Percentiles rank a stretch among this genome's conserved stretches.
Conservation (phyloP, 2,888 invertebrate genomes). For the Zaprionus lineosus region DNA sequence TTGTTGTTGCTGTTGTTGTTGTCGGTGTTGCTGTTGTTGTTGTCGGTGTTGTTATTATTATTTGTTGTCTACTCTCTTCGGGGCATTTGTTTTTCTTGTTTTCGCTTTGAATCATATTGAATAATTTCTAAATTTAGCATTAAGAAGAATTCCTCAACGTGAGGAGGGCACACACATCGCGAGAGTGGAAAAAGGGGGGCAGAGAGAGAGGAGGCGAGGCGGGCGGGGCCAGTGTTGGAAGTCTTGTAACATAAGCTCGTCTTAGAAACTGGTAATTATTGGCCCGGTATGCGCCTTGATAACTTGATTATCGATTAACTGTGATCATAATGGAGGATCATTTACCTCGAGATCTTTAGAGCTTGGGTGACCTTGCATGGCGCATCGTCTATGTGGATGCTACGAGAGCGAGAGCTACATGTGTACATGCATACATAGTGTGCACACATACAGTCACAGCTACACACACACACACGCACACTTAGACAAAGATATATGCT, state of each 20-base stretch:
- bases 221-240: too few species aligned
- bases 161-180: slow-evolving; percentile 33
- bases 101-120: slow-evolving; percentile 56
- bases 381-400: too few species aligned
- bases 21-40: slow-evolving; percentile 21
- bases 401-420: too few species aligned
- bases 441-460: too few species aligned
- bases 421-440: too few species aligned
- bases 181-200: slow-evolving; percentile 12
- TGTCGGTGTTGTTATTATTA: slow-evolving; percentile 21
- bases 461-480: background rate
- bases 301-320: slow-evolving; percentile 23
- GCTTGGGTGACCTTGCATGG: slow-evolving; percentile 32
- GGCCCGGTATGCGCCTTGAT: slow-evolving; percentile 12
- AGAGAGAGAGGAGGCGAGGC: too few species aligned
- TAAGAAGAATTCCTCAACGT: slow-evolving; percentile 49
- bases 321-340: slow-evolving; percentile 18
- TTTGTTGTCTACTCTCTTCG: slow-evolving; percentile 9
- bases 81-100: slow-evolving; percentile 27
- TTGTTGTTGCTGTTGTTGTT: too few species aligned
- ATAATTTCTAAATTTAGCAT: slow-evolving; percentile 76
- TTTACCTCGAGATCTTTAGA: slow-evolving; percentile 1
- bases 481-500: background rate
- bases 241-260: slow-evolving; percentile 18
- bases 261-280: background rate